phyloP scores from a whole-genome alignment of 2,888 invertebrate species.

The Galerucella nymphaeae region DNA sequence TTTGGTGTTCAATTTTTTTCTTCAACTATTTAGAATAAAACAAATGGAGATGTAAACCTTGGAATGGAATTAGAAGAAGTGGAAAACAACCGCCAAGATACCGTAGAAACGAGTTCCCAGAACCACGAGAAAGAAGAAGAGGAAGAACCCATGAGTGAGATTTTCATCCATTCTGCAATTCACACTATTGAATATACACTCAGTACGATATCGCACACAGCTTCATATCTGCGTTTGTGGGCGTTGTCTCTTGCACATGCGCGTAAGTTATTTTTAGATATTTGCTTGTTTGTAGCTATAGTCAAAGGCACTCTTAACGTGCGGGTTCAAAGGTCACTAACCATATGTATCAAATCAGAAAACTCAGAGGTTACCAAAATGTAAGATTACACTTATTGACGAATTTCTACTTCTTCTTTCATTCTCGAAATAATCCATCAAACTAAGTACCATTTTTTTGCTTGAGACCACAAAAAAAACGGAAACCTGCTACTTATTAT shows the following conservation, averaged over 20 bases:
- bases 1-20: background rate
- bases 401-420: no score
- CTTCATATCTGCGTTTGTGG: constrained; percentile 96
- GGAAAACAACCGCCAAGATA: constrained; percentile 48
- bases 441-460: no score
- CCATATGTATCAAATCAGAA: no score
- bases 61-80: constrained; percentile 72
- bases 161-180: constrained; percentile 93
- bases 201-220: constrained; percentile 96
- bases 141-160: constrained; percentile 80
- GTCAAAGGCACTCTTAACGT: no score
- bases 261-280: constrained; percentile 70
- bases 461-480: no score
- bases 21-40: constrained; percentile 29
- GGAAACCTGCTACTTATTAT: no score
- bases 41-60: constrained; percentile 75
- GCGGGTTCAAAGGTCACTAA: no score
- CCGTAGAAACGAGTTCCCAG: constrained; percentile 42
- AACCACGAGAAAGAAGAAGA: constrained; percentile 66
- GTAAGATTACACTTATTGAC: no score
- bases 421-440: no score
- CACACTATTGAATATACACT: constrained; percentile 97
- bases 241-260: constrained; percentile 96
- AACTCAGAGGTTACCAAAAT: no score
- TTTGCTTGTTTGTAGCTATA: background rate